Evolutionary conservation across 2,113 vertebrate species (phyloP).

Genomic region (Ailurus styani): DNA sequence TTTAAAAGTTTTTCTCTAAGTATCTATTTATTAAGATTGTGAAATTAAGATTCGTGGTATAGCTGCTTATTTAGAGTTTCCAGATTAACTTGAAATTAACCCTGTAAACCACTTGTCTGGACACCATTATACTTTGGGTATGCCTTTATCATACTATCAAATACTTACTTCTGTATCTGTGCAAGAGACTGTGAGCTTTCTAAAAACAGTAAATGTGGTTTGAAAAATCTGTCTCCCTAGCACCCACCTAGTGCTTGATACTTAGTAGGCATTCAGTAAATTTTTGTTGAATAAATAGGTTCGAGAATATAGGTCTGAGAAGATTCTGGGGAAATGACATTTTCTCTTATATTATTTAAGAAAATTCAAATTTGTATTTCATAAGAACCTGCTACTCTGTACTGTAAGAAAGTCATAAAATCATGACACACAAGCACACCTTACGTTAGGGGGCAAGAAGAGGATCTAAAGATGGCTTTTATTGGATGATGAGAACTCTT

Average conservation of each 20-base stretch:
- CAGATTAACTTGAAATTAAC: background rate
- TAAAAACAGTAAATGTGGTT: background rate
- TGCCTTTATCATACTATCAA: background rate
- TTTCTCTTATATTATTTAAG: slow-evolving; percentile 48
- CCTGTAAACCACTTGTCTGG: background rate
- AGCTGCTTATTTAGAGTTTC: background rate
- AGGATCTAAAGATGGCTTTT: background rate
- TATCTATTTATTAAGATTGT: background rate
- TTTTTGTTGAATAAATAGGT: slow-evolving; percentile 39
- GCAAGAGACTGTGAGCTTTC: background rate
- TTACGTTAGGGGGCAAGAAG: background rate
- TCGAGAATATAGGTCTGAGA: background rate
- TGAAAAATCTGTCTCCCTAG: slow-evolving; percentile 2
- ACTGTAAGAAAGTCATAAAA: slow-evolving; percentile 4
- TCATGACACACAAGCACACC: background rate
- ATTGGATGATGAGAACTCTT: background rate
- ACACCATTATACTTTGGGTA: background rate
- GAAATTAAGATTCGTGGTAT: background rate
- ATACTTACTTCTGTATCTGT: background rate
- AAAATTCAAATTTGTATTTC: slow-evolving; percentile 48
- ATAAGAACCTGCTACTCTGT: slow-evolving; percentile 42
- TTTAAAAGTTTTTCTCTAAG: background rate
- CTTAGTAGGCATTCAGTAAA: slow-evolving; percentile 21
- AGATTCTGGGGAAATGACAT: slow-evolving; percentile 10
- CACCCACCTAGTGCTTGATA: background rate